These are phyloP conservation scores for Mycteria americana DNA, from an alignment of 2,797 vertebrate species.

Conservation along the genomic window DNA sequence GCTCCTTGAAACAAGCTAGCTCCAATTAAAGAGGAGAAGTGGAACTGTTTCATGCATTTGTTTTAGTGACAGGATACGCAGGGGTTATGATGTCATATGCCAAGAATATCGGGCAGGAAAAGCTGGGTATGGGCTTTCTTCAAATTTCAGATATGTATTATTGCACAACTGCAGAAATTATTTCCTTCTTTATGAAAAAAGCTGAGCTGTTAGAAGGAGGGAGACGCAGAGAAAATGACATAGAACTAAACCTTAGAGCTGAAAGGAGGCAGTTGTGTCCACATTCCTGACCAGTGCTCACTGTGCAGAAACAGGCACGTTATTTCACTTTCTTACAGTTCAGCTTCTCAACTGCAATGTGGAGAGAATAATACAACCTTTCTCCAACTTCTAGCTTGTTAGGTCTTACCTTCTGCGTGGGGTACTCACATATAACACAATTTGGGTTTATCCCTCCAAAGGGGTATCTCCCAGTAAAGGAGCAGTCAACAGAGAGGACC, in stretches of 20 bases:
- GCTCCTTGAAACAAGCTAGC: conserved; percentile 61
- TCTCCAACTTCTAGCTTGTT: not conserved
- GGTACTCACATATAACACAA: not conserved
- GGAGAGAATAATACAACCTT: not conserved
- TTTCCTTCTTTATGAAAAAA: not conserved
- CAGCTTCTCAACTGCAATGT: not conserved
- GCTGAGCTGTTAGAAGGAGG: not conserved
- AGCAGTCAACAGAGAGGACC: not conserved
- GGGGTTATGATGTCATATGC: conserved; percentile 55
- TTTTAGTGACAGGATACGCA: conserved; percentile 47
- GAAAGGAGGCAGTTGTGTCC: not conserved
- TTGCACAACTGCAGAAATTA: conserved; percentile 12
- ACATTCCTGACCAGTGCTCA: not conserved
- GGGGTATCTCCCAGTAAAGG: not conserved
- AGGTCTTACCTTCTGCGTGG: not conserved
- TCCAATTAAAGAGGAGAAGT: conserved; percentile 65
- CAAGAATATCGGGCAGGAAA: conserved; percentile 41
- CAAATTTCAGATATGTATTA: not conserved
- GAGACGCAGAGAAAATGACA: not conserved
- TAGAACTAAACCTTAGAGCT: not conserved
- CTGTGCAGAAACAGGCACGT: not conserved
- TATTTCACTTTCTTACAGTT: not conserved
- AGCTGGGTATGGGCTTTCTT: not conserved
- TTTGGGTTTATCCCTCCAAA: not conserved
- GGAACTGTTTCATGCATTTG: conserved; percentile 57